These are phyloP conservation scores for rat (Rattus norvegicus) DNA, from an alignment of 2,113 vertebrate species.

Conservation along the genomic window GRCr8 NC_086027.1:68799501-68800000, in stretches of 20 bases:
- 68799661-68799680: slow-evolving; percentile 62
- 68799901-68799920: slow-evolving; percentile 71
- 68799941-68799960: slow-evolving; percentile 60
- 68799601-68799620: slow-evolving; percentile 59
- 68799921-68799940: slow-evolving; percentile 62
- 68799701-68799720: slow-evolving; percentile 59
- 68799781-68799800: slow-evolving; percentile 45
- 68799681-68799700: slow-evolving; percentile 54
- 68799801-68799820: slow-evolving; percentile 55
- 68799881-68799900: slow-evolving; percentile 75
- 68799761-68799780: slow-evolving; percentile 58
- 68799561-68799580: slow-evolving; percentile 67
- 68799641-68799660: slow-evolving; percentile 41
- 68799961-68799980: slow-evolving; percentile 59
- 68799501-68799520: slow-evolving; percentile 63
- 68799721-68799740: slow-evolving; percentile 1
- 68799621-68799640: slow-evolving; percentile 56
- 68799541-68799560: slow-evolving; percentile 72
- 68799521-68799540: slow-evolving; percentile 68
- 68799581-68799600: slow-evolving; percentile 64
- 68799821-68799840: slow-evolving; percentile 54
- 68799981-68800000: slow-evolving; percentile 54
- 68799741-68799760: slow-evolving; percentile 59
- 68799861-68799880: slow-evolving; percentile 60
- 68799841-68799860: slow-evolving; percentile 66